Evolutionary conservation across 37 sponge, comb jelly and placozoan genomes (phyloP), one percentile per base, ranked within the genome.

Genomic region (Spongilla lacustris): DNA sequence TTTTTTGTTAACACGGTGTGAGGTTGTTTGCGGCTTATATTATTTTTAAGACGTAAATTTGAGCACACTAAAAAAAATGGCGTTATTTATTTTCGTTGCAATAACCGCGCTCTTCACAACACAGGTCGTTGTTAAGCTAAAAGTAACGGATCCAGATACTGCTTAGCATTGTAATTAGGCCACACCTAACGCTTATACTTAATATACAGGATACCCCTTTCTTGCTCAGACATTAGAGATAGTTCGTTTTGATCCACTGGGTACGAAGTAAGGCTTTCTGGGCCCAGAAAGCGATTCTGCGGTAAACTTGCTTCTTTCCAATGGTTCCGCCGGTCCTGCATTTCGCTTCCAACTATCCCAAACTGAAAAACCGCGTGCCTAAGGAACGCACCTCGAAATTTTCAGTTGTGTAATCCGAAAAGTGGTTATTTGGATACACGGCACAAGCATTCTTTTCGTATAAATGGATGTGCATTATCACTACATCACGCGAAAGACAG

Each of bases 141-240:
- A 58, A 58, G 58, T 17, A 58, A 58, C 58, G 58, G 19, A 58
- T 17, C 19, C 41, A 6, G 58, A 58, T 17, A 19, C 14, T 58
- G 19, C 58, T 58, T 8, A 1, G 21, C 21, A 58, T 1, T 1
- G 19, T 17, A 58, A 13, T 6, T 58, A 41, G 58, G 58, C 11
- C 58, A 58, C 11, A 58, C 12, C 58, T 58, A 58, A 58, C 14
- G 12, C 14, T 58, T 58, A 58, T 58, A 58, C 21, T 58, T 58
- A 58, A 58, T 58, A 58, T 58, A 58, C 58, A 58, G 58, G 58
- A 58, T 58, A 58, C 58, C 58, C 58, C 58, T 58, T 58, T 58
- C 58, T 58, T 58, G 58, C 21, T 58, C 58, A 58, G 58, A 58
- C 14, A 58, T 58, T 58, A 58, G 58, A 58, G 58, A 14, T 14